A percentile compares a stretch with the other conserved stretches of the same genome.
These are phyloP conservation scores for Melangyna quadrimaculata DNA, from an alignment of 2,888 invertebrate genomes.

Conservation along the genomic window DNA sequence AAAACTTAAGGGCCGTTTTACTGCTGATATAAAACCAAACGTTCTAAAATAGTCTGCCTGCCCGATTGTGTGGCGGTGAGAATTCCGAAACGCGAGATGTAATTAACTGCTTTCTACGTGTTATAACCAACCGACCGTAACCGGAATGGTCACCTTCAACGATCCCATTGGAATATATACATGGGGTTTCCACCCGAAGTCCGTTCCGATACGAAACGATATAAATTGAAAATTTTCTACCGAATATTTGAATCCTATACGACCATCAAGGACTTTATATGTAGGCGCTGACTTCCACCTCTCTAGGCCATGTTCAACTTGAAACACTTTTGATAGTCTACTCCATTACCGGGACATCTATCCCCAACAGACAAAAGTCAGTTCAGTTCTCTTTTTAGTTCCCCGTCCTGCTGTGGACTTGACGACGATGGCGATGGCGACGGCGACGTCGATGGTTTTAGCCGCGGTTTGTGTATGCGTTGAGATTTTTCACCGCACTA, in stretches of 20 bases:
- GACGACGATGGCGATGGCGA: conserved; percentile 4
- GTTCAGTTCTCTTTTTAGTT: conserved; percentile 23
- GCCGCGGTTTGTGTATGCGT: conserved; percentile 73
- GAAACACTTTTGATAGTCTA: conserved; percentile 58
- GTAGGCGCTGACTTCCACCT: background rate
- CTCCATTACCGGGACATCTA: conserved; percentile 41
- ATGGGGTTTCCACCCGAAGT: conserved; percentile 14
- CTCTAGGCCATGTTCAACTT: conserved; percentile 24
- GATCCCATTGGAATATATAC: conserved; percentile 42
- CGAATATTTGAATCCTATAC: conserved; percentile 51
- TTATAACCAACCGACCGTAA: conserved; percentile 72
- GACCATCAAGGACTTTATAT: background rate
- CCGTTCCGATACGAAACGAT: conserved; percentile 54
- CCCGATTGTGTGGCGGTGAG: conserved; percentile 28
- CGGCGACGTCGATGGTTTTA: conserved; percentile 63
- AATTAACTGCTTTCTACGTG: conserved; percentile 73
- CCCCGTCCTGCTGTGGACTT: background rate
- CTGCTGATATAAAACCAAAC: background rate
- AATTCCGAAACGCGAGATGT: conserved; percentile 65
- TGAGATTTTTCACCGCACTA: conserved; percentile 73
- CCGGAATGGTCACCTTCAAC: conserved; percentile 68
- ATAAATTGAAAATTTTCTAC: conserved; percentile 66
- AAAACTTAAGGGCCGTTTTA: background rate
- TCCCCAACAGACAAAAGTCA: conserved; percentile 62
- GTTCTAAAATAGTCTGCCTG: background rate